phyloP scores from a whole-genome alignment of 2,888 invertebrate species.

The Campoletis raptor region DNA sequence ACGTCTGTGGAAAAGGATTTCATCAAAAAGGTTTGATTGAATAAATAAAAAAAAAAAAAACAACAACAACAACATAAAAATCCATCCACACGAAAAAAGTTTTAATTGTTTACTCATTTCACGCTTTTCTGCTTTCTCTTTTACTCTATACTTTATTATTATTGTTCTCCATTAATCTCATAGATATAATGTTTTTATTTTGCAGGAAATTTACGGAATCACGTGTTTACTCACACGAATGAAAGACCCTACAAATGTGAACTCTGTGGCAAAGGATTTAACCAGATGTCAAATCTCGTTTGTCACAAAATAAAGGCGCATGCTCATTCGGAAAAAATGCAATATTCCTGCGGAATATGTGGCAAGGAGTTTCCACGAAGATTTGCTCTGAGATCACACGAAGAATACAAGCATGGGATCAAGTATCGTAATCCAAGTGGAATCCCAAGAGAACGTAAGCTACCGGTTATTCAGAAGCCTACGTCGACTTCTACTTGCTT shows the following conservation, averaged over 20 bases:
- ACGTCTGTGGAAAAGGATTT: constrained; percentile 91
- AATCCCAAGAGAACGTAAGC: constrained; percentile 60
- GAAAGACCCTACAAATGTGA: constrained; percentile 92
- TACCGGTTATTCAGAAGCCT: constrained; percentile 49
- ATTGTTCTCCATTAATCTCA: background rate
- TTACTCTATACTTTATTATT: background rate
- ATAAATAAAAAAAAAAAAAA: constrained; percentile 3
- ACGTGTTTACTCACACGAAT: constrained; percentile 92
- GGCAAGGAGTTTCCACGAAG: constrained; percentile 86
- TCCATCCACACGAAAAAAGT: background rate
- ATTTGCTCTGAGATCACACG: constrained; percentile 86
- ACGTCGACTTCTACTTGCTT: constrained; percentile 57
- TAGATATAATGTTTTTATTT: constrained; percentile 30
- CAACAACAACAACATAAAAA: too few relatives aligned
- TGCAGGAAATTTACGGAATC: constrained; percentile 91
- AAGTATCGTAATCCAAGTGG: constrained; percentile 80
- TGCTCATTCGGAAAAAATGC: constrained; percentile 86
- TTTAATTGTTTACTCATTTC: background rate
- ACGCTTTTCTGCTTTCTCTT: background rate
- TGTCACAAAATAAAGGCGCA: constrained; percentile 91
- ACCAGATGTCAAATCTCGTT: constrained; percentile 92
- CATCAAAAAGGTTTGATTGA: constrained; percentile 90
- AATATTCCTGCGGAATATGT: constrained; percentile 86
- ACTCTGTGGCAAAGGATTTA: constrained; percentile 91
- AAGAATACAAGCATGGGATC: constrained; percentile 87